Conservation (phyloP, 64 coral and sea anemone species). For the Trachythela sp. region DNA sequence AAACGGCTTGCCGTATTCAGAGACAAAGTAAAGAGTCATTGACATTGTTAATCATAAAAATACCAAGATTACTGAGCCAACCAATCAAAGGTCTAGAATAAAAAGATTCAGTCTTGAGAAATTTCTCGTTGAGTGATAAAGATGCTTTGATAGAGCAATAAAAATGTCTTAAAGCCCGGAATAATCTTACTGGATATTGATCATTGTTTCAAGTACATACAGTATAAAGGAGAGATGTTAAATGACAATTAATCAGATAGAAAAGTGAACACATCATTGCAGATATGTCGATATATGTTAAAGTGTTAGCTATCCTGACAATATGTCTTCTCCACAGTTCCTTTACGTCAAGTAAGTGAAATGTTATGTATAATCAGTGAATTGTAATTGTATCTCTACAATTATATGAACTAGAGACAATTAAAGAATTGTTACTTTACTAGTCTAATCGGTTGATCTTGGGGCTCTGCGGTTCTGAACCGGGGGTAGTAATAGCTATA, state of each 20-base stretch:
- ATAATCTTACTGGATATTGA: neutral
- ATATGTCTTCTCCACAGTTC: neutral
- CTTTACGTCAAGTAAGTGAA: neutral
- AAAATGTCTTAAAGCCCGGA: neutral
- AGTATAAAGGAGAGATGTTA: neutral
- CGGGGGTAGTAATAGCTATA: too few relatives aligned
- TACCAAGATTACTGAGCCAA: too few relatives aligned
- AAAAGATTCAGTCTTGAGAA: neutral
- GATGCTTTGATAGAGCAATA: neutral
- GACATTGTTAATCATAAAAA: too few relatives aligned
- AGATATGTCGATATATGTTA: neutral
- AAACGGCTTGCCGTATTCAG: too few relatives aligned
- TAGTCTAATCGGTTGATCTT: too few relatives aligned
- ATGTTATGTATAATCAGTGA: neutral
- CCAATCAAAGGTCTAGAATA: neutral
- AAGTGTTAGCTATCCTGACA: neutral
- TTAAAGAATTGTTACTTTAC: too few relatives aligned
- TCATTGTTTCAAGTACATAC: neutral
- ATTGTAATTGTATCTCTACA: neutral
- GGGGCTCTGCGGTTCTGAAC: too few relatives aligned
- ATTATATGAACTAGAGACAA: too few relatives aligned
- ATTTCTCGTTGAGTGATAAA: neutral
- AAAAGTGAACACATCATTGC: neutral
- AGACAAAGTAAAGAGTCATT: too few relatives aligned
- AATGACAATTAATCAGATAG: neutral